Evolutionary conservation across 2,888 invertebrate genomes (phyloP).

Genomic region (Xanthorhoe designata): DNA sequence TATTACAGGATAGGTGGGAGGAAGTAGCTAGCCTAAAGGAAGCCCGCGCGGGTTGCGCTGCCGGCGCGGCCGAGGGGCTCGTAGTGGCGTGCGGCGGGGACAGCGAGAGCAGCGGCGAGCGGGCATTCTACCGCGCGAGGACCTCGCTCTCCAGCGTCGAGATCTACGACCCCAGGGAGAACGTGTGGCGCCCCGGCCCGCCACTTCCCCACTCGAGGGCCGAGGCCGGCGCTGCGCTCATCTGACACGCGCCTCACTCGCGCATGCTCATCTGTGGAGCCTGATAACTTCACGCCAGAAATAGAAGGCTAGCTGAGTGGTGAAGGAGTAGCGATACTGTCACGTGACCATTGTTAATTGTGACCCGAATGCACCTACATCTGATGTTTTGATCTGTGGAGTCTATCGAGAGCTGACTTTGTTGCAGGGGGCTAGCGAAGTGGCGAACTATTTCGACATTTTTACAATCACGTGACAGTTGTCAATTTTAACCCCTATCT

Average conservation of each 20-base stretch:
- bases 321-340: no score
- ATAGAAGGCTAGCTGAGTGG: no score
- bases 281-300: neutral
- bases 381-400: no score
- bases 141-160: conserved; percentile 94
- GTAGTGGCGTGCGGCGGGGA: conserved; percentile 95
- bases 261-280: neutral
- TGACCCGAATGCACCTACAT: no score
- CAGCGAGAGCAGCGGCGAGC: conserved; percentile 90
- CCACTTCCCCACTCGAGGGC: conserved; percentile 93
- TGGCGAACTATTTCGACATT: no score
- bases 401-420: no score
- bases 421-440: no score
- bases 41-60: conserved; percentile 93
- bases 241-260: conserved; percentile 76
- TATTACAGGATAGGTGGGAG: conserved; percentile 90
- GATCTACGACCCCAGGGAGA: conserved; percentile 92
- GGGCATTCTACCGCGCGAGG: conserved; percentile 93
- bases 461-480: no score
- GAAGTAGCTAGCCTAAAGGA: conserved; percentile 90
- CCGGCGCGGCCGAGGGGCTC: conserved; percentile 92
- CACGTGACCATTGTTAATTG: no score
- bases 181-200: conserved; percentile 92
- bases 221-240: conserved; percentile 94
- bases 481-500: no score